Conservation (phyloP, 37 sponge, comb jelly and placozoan genomes). For the Axinella damicornis region DNA sequence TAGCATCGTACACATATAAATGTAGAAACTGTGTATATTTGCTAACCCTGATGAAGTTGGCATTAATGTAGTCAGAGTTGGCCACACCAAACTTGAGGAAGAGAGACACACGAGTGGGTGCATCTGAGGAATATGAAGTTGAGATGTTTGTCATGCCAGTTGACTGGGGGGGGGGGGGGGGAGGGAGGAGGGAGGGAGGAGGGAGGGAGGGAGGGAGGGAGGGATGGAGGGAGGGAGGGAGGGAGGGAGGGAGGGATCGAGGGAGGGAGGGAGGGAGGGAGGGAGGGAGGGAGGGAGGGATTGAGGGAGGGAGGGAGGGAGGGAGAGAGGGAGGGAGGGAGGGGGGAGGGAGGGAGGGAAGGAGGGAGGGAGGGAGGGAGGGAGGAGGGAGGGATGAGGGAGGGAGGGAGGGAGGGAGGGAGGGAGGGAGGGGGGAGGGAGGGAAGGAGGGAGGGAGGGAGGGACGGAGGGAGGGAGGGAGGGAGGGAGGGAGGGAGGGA, state of each 20-base stretch:
- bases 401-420: not conserved
- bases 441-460: not conserved
- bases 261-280: not conserved
- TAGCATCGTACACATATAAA: too few relatives aligned
- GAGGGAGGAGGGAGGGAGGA: not conserved
- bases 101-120: slow-evolving; percentile 80
- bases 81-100: slow-evolving; percentile 85
- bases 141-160: not conserved
- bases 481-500: not conserved
- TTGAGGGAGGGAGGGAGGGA: not conserved
- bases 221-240: too few relatives aligned
- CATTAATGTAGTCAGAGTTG: slow-evolving; percentile 94
- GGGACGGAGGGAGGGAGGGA: too few relatives aligned
- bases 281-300: too few relatives aligned
- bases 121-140: slow-evolving; percentile 22
- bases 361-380: not conserved
- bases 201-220: not conserved
- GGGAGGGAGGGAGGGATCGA: too few relatives aligned
- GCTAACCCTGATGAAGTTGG: slow-evolving; percentile 82
- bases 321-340: not conserved
- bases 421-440: not conserved
- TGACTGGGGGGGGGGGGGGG: too few relatives aligned
- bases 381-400: not conserved
- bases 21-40: too few relatives aligned
- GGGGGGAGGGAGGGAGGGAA: not conserved